A percentile compares a stretch with the other conserved stretches of the same genome.
These are phyloP conservation scores for Pterois miles DNA, from an alignment of 2,797 vertebrate species.

Conservation along the genomic window DNA sequence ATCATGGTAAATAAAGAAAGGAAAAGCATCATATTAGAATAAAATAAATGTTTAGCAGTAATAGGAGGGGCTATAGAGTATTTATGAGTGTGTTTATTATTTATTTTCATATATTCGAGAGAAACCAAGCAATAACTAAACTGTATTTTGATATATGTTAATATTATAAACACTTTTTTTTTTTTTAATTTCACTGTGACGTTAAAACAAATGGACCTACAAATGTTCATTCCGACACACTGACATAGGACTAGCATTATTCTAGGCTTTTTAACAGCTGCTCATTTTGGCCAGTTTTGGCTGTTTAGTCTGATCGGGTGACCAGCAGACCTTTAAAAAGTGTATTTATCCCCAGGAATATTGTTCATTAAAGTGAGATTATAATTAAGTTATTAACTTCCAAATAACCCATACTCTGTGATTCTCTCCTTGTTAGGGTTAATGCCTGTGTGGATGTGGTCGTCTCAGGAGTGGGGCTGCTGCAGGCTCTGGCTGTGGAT, in stretches of 20 bases:
- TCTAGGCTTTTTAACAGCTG: background rate
- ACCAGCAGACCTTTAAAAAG: background rate
- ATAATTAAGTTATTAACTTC: background rate
- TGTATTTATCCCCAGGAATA: background rate
- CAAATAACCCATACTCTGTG: background rate
- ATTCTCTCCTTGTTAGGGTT: slow-evolving; percentile 81
- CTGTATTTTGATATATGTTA: no score
- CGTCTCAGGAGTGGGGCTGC: slow-evolving; percentile 91
- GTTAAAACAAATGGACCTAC: no score
- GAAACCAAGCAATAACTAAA: no score
- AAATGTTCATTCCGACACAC: background rate
- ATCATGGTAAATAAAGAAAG: no score
- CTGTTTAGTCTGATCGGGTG: background rate
- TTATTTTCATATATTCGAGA: no score
- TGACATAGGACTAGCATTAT: background rate
- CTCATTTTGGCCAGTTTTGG: background rate
- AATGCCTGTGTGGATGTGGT: slow-evolving; percentile 97
- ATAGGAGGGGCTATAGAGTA: no score
- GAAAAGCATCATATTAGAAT: no score
- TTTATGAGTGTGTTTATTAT: no score
- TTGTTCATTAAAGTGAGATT: background rate
- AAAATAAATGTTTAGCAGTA: no score
- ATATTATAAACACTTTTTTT: no score
- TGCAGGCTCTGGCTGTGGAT: slow-evolving; percentile 90
- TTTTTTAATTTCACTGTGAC: no score